Conservation (phyloP, 2,888 invertebrate species). For the Cryptocephalus primarius region DNA sequence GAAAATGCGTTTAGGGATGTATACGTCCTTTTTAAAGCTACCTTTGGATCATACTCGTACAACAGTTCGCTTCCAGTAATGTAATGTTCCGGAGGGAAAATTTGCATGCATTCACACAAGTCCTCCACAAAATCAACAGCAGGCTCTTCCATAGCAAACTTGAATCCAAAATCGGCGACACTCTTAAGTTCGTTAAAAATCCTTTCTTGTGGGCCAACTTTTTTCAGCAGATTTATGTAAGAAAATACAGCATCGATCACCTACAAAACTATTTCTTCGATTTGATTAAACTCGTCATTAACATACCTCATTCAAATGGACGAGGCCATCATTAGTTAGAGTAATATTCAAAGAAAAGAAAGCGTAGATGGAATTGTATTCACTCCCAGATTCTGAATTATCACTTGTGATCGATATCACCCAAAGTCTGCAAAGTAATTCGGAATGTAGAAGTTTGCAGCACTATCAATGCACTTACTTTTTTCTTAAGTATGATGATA, state of each 20-base stretch:
- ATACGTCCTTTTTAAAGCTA: conserved; percentile 18
- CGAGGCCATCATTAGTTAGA: conserved; percentile 67
- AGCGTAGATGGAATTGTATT: conserved; percentile 69
- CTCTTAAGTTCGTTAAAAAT: conserved; percentile 62
- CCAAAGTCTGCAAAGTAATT: conserved; percentile 49
- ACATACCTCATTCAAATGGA: conserved; percentile 51
- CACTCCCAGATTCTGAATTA: conserved; percentile 63
- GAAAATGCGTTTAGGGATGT: no score
- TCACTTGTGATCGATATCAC: conserved; percentile 61
- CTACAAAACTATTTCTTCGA: conserved; percentile 31
- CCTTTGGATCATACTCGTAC: conserved; percentile 65
- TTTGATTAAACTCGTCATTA: background rate
- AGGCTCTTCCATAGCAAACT: conserved; percentile 57
- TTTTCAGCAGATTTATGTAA: conserved; percentile 62
- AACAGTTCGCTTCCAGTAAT: conserved; percentile 65
- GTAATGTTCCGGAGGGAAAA: conserved; percentile 67
- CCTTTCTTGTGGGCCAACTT: conserved; percentile 54
- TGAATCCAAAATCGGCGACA: conserved; percentile 64
- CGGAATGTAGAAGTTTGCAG: conserved; percentile 1
- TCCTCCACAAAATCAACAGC: conserved; percentile 70
- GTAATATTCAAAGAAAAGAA: conserved; percentile 61
- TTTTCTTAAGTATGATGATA: conserved; percentile 65
- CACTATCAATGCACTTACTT: conserved; percentile 39
- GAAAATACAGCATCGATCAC: conserved; percentile 69
- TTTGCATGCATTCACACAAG: conserved; percentile 67